Evolutionary conservation across 2,113 vertebrate genomes (phyloP), one percentile per base, ranked within the genome.

Genomic region (Lota lota): DNA sequence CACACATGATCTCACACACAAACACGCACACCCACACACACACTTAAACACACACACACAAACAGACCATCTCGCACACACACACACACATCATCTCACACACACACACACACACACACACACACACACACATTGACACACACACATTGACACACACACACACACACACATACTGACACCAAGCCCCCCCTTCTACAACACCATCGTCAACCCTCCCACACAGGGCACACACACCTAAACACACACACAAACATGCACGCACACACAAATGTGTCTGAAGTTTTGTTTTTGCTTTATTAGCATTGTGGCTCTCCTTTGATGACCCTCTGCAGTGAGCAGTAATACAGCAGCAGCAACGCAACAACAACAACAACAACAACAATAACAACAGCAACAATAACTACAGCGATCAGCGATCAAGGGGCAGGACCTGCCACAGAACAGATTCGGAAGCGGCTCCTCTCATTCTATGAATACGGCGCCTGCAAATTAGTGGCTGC

Each of bases 401-500:
- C 17, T 16, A 56, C 15, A 18, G 40, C 6, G 12, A 47, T 47
- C 40, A 12, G 8, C 7, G 6, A 14, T 11, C 8, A 10, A 14
- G 40, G 1, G 40, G 40, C 40, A 1, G 3, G 40, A 18, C 53
- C 53, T 56, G 53, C 53, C 53, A 56, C 53, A 76, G 69, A 81
- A 80, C 74, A 70, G 75, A 79, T 81, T 77, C 70, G n/a, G n/a
- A 47, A 47, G 0, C 40, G 40, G 40, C 40, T 47, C 40, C 40
- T 47, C 75, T 69, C 28, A 28, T 77, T 71, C 80, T 73, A 88
- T 83, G 82, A 81, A 85, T 79, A 73, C 78, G 80, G 74, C 73
- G 73, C 67, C 68, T 19, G 33, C 72, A 88, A 87, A 87, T 88
- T 70, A 89, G 83, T 54, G 63, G 66, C 70, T 73, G 66, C 77